phyloP scores from a whole-genome alignment of 1,140 invertebrate genomes.

The Hycleus phaleratus region DNA sequence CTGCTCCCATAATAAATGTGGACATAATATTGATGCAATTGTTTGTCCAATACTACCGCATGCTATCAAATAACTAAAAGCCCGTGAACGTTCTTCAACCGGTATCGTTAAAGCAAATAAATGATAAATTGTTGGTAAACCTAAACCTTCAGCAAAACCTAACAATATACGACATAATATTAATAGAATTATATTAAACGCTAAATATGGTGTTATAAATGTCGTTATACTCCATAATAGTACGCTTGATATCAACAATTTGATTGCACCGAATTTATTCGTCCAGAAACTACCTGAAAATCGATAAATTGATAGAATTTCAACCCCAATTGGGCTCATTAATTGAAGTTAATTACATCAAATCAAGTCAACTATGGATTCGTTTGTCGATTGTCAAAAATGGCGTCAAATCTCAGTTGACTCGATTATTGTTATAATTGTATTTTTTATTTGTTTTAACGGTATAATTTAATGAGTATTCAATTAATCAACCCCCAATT shows the following conservation, averaged over 20 bases:
- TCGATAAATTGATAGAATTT: constrained; percentile 37
- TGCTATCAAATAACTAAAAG: constrained; percentile 70
- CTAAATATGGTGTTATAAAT: constrained; percentile 61
- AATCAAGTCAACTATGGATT: too few species aligned
- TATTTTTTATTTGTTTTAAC: too few species aligned
- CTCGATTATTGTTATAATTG: too few species aligned
- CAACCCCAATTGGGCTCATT: too few species aligned
- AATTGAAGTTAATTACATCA: too few species aligned
- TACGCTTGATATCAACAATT: constrained; percentile 62
- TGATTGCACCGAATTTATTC: constrained; percentile 64
- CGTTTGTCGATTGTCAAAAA: too few species aligned
- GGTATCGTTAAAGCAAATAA: constrained; percentile 69
- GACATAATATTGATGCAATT: constrained; percentile 61
- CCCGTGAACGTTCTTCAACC: constrained; percentile 64
- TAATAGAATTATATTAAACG: constrained; percentile 55
- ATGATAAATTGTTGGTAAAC: constrained; percentile 73
- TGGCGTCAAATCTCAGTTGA: too few species aligned
- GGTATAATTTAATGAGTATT: too few species aligned
- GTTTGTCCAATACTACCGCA: constrained; percentile 71
- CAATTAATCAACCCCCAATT: too few species aligned
- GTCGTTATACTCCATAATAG: constrained; percentile 71
- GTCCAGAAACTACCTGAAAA: constrained; percentile 65
- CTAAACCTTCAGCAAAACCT: constrained; percentile 65
- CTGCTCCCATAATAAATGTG: constrained; percentile 60
- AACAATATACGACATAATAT: constrained; percentile 59